phyloP scores from a whole-genome alignment of 1,140 invertebrate species.

The Pachyrhynchus sulphureomaculatus region DNA sequence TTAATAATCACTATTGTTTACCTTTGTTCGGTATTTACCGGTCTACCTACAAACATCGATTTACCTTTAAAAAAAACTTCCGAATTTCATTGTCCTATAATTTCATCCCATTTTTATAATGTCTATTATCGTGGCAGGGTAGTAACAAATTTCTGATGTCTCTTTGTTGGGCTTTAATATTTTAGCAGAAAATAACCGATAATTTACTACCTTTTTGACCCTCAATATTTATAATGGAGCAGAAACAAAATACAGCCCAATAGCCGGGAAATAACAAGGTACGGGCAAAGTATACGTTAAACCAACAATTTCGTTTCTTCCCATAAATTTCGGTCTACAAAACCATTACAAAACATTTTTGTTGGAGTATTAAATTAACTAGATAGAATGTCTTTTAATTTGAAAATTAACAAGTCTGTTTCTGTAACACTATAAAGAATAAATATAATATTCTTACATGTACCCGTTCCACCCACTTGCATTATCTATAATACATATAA shows the following conservation, averaged over 20 bases:
- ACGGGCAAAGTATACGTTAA: conserved; percentile 12
- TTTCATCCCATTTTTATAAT: too few relatives aligned
- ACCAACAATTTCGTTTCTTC: conserved; percentile 16
- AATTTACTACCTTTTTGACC: conserved; percentile 27
- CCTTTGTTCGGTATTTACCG: too few relatives aligned
- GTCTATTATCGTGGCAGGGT: too few relatives aligned
- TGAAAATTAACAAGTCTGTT: too few relatives aligned
- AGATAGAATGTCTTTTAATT: not conserved
- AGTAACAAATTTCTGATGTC: conserved; percentile 19
- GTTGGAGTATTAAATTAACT: not conserved
- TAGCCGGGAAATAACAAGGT: conserved; percentile 20
- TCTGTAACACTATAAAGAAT: too few relatives aligned
- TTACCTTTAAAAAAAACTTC: too few relatives aligned
- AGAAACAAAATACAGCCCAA: conserved; percentile 17
- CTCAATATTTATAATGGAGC: conserved; percentile 26
- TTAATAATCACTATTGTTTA: too few relatives aligned
- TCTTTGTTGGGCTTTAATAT: conserved; percentile 8
- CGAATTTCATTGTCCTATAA: too few relatives aligned
- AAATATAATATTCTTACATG: too few relatives aligned
- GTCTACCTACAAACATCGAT: too few relatives aligned
- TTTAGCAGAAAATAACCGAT: conserved; percentile 16
- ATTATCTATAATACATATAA: too few relatives aligned
- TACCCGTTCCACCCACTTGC: too few relatives aligned
- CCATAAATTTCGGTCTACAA: conserved; percentile 26
- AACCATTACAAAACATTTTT: conserved; percentile 7